Evolutionary conservation across 2,888 invertebrate genomes (phyloP).

Genomic region (Heliconius sara): DNA sequence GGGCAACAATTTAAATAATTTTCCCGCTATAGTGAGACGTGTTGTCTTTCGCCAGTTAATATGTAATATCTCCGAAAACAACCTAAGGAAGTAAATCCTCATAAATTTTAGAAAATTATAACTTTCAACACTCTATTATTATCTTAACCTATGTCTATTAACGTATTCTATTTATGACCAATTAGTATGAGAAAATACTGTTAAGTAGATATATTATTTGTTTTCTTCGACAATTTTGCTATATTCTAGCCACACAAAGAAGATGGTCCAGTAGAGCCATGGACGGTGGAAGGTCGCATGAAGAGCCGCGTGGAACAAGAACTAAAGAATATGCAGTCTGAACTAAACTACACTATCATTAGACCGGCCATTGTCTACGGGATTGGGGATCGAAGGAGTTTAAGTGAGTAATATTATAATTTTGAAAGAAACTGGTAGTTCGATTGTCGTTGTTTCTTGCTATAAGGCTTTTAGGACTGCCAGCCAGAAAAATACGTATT

Average conservation of each 20-base stretch:
- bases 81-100: no score
- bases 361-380: slow-evolving; percentile 95
- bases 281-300: slow-evolving; percentile 93
- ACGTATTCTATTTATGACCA: neutral
- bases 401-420: slow-evolving; percentile 84
- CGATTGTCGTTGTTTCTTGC: no score
- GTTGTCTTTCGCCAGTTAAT: no score
- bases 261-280: slow-evolving; percentile 90
- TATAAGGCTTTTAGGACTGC: no score
- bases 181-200: no score
- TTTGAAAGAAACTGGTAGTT: no score
- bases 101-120: no score
- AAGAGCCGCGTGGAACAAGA: slow-evolving; percentile 93
- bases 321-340: slow-evolving; percentile 85
- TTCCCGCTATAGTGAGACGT: no score
- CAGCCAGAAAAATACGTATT: no score
- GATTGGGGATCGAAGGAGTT: slow-evolving; percentile 90
- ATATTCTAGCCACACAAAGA: slow-evolving; percentile 87
- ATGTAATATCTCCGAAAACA: no score
- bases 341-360: slow-evolving; percentile 90
- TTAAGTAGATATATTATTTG: no score
- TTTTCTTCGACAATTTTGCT: neutral
- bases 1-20: no score
- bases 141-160: neutral
- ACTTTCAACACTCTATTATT: neutral